Conservation (phyloP, 1,140 invertebrate genomes). For the Orchesella cincta region DNA sequence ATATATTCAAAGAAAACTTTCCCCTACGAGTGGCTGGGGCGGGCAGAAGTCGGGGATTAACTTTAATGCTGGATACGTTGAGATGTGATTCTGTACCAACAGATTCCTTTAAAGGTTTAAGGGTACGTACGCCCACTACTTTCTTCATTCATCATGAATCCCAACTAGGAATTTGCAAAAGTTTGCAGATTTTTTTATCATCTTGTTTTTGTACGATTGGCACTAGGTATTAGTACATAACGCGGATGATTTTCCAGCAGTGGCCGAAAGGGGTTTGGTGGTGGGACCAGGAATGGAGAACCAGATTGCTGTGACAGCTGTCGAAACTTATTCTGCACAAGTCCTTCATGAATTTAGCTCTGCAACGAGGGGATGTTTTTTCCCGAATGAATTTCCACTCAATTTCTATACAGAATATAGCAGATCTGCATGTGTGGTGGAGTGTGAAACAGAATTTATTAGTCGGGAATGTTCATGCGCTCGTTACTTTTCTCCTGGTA, state of each 20-base stretch:
- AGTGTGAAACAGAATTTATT: slow-evolving; percentile 51
- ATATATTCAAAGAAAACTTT: slow-evolving; percentile 26
- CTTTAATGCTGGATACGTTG: slow-evolving; percentile 49
- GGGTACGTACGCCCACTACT: too few species aligned
- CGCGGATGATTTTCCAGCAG: slow-evolving; percentile 38
- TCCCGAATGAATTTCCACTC: slow-evolving; percentile 18
- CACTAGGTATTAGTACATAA: slow-evolving; percentile 28
- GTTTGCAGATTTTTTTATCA: neutral
- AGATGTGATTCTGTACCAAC: slow-evolving; percentile 49
- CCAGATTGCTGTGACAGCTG: slow-evolving; percentile 28
- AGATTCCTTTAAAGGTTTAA: slow-evolving; percentile 49
- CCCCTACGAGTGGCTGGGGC: slow-evolving; percentile 25
- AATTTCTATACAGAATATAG: slow-evolving; percentile 35
- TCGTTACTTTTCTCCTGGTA: slow-evolving; percentile 50
- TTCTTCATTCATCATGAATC: too few species aligned
- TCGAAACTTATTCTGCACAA: slow-evolving; percentile 29
- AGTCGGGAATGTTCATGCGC: slow-evolving; percentile 47
- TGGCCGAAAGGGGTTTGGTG: slow-evolving; percentile 21
- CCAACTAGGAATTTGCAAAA: neutral
- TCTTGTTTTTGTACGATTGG: neutral
- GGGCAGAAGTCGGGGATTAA: slow-evolving; percentile 48
- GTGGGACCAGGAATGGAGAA: slow-evolving; percentile 36
- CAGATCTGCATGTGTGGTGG: slow-evolving; percentile 35
- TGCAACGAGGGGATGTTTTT: slow-evolving; percentile 31
- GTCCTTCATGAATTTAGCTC: neutral